phyloP scores from a whole-genome alignment of 2,888 invertebrate genomes.

The Amphipoea lucens region DNA sequence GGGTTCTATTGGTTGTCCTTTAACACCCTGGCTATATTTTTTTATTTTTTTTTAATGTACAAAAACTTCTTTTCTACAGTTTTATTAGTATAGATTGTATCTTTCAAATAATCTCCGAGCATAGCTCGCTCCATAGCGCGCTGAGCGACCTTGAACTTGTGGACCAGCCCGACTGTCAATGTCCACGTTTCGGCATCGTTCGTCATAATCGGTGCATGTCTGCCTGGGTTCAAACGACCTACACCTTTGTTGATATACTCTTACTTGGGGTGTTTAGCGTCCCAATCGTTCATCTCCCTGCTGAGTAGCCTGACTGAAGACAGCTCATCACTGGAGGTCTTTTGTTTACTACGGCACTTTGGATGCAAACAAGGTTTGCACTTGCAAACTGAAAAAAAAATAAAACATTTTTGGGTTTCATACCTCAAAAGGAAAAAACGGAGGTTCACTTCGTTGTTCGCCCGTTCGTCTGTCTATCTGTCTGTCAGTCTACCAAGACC shows the following conservation, averaged over 20 bases:
- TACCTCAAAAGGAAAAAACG: not conserved
- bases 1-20: no score
- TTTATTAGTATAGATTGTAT: no score
- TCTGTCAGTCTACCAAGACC: no score
- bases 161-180: not conserved
- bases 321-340: not conserved
- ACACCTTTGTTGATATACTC: not conserved
- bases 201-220: not conserved
- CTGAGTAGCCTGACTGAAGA: constrained; percentile 48
- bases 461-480: no score
- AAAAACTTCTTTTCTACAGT: no score
- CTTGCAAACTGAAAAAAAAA: constrained; percentile 28
- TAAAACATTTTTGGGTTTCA: not conserved
- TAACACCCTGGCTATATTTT: no score
- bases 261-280: constrained; percentile 72
- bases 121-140: no score
- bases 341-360: constrained; percentile 17
- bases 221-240: not conserved
- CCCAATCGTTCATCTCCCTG: constrained; percentile 70
- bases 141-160: no score
- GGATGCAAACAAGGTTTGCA: constrained; percentile 16
- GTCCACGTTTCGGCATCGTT: not conserved
- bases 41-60: no score
- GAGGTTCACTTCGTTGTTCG: no score
- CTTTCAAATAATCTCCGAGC: no score